Conservation (phyloP, 2,888 invertebrate species). For the Amblyjoppa fuscipennis region DNA sequence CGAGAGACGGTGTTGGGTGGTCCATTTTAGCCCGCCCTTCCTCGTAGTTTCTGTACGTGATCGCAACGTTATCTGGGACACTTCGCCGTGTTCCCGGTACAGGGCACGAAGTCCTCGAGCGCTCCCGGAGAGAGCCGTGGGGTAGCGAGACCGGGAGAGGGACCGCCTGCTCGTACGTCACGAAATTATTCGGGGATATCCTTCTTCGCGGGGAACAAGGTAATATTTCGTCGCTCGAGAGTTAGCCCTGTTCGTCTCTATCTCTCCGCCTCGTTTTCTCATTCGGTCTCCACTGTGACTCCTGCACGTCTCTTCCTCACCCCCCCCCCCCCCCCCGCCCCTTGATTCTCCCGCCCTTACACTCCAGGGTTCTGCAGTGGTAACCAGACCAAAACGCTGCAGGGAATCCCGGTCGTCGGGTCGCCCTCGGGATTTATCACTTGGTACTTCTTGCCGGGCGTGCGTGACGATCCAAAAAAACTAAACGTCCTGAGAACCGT, state of each 20-base stretch:
- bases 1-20: constrained; percentile 1
- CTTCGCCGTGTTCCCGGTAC: constrained; percentile 29
- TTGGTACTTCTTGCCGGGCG: constrained; percentile 75
- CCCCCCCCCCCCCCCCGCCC: constrained; percentile 5
- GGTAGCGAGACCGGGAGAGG: constrained; percentile 25
- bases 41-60: constrained; percentile 63
- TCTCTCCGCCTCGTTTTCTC: constrained; percentile 51
- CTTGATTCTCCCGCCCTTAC: constrained; percentile 29
- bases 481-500: constrained; percentile 35
- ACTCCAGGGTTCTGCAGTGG: constrained; percentile 65
- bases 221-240: constrained; percentile 78
- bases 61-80: constrained; percentile 65
- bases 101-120: not conserved
- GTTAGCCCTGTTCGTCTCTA: constrained; percentile 59
- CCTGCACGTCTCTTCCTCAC: constrained; percentile 23
- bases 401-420: constrained; percentile 65
- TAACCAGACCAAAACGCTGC: constrained; percentile 74
- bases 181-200: constrained; percentile 80
- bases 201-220: constrained; percentile 75
- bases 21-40: constrained; percentile 12
- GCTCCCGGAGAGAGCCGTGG: not conserved
- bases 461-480: constrained; percentile 28
- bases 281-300: constrained; percentile 48
- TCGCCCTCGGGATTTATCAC: constrained; percentile 81
- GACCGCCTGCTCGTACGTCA: constrained; percentile 74